Base-by-base conservation (phyloP, 2,888 invertebrate genomes). In the Mongoloraphidia duomilia region DNA sequence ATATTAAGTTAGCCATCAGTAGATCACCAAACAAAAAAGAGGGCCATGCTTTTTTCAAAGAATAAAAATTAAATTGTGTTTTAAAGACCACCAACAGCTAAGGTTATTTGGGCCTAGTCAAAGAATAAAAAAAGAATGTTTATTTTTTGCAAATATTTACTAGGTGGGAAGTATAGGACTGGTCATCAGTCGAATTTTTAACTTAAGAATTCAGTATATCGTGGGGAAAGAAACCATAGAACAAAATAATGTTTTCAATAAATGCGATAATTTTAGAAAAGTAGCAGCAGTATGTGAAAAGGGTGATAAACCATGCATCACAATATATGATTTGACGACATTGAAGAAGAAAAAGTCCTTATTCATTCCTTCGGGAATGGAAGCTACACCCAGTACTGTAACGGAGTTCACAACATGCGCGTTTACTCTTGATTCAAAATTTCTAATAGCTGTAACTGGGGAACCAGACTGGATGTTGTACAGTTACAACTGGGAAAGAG, bases 351-450 rank as follows among this genome's bases (percentile, higher is more conserved):
- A 78, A 49, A 83, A 82, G 56, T 83, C 84, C 0, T 74, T 77
- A 46, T 70, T 70, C 50, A 49, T 67, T 36, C 67, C 68, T 3
- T 43, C 58, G 1, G 66, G 66, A n/a, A 40, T 34, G 35, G 34
- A 17, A 13, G 26, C 47, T 13, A 61, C 36, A 42, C 76, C 77
- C 43, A 69, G 73, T 1, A 68, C 72, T 4, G 75, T 82, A 0
- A 73, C 68, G 49, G 81, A 80, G 59, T 84, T 84, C 61, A 79
- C 80, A 10, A 79, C 81, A 49, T 68, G 89, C 1, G 76, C 80
- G 34, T 92, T 95, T 60, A 84, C 88, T 0, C 79, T 73, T 52
- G 93, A 94, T 63, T 87, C 84, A 2, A 86, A 85, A 62, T 82
- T 82, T 55, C 64, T 95, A 10, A 79, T 84, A 1, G 79, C 84